Evolutionary conservation across 2,113 vertebrate genomes (phyloP), one percentile per base, ranked within the genome.

Genomic region (Odobenus rosmarus): DNA sequence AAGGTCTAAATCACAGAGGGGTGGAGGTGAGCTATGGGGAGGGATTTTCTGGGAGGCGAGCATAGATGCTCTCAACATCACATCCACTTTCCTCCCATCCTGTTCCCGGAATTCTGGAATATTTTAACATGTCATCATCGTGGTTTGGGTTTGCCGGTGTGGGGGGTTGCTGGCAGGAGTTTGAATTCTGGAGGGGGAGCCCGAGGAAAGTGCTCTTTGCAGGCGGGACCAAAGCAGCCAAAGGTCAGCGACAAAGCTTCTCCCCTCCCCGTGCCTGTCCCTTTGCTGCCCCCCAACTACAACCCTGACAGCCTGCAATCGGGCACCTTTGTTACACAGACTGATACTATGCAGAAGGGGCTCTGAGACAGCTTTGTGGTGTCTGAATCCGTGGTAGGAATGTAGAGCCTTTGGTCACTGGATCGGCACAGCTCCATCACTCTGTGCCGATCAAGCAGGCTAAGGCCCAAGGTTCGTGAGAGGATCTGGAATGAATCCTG

Each of bases 301-400:
- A 71, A 39, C 53, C 71, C 83, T 90, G 86, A 91, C 64, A 88
- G 88, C 84, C 72, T 16, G 49, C 87, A 86, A 26, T 93, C 95
- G 86, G 76, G 6, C 46, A 46, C 74, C 95, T 94, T 83, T 46
- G 11, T 95, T 71, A 77, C 1, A 1, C 88, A 97, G 95, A 91
- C 33, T 21, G 86, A 89, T 88, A 93, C 21, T 39, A 14, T 4
- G 5, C 4, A 8, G 85, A n/a, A 21, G 11, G 82, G 62, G 31
- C 33, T 28, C 39, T 26, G 86, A 90, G 87, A 7, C 15, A 39
- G 84, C 23, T n/a, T 64, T 53, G 55, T 57, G 36, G 33, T 10
- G 51, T 55, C 93, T 33, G 67, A 59, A 33, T 84, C 13, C 13
- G 0, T 3, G 9, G 33, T 69, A 57, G 59, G 55, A 81, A 89